phyloP scores from a whole-genome alignment of 2,888 invertebrate genomes.

The Lathronympha strigana region DNA sequence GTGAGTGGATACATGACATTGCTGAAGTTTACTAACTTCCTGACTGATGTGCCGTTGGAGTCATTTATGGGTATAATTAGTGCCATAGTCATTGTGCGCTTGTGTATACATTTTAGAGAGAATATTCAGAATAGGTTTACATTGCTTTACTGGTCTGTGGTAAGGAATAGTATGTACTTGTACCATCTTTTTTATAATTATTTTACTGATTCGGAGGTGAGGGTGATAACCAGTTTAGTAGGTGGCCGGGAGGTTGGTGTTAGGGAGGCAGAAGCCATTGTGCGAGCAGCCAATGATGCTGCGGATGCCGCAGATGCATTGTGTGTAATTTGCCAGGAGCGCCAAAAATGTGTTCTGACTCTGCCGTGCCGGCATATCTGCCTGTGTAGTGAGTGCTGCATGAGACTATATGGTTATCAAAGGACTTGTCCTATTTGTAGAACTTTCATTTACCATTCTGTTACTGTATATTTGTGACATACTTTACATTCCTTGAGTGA shows the following conservation, averaged over 20 bases:
- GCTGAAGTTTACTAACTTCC: constrained; percentile 70
- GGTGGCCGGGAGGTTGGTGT: constrained; percentile 58
- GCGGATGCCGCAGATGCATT: constrained; percentile 64
- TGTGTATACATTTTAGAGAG: constrained; percentile 67
- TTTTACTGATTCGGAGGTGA: constrained; percentile 70
- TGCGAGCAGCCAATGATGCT: constrained; percentile 53
- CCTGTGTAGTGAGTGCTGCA: constrained; percentile 79
- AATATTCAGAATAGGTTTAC: constrained; percentile 56
- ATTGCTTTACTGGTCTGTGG: constrained; percentile 64
- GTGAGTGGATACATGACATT: constrained; percentile 67
- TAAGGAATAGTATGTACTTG: constrained; percentile 67
- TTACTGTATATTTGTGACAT: constrained; percentile 80
- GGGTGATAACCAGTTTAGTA: constrained; percentile 66
- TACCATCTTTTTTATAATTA: constrained; percentile 72
- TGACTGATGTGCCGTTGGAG: constrained; percentile 78
- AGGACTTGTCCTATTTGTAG: constrained; percentile 83
- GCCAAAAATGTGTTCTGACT: constrained; percentile 81
- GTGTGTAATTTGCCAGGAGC: constrained; percentile 84
- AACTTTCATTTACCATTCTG: constrained; percentile 81
- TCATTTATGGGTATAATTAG: constrained; percentile 73
- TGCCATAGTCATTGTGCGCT: constrained; percentile 66
- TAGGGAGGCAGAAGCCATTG: constrained; percentile 51
- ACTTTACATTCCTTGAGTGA: constrained; percentile 30
- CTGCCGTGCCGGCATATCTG: constrained; percentile 84
- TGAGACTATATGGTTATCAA: constrained; percentile 76